phyloP scores from a whole-genome alignment of 2,113 vertebrate species.

The Ginglymostoma cirratum region DNA sequence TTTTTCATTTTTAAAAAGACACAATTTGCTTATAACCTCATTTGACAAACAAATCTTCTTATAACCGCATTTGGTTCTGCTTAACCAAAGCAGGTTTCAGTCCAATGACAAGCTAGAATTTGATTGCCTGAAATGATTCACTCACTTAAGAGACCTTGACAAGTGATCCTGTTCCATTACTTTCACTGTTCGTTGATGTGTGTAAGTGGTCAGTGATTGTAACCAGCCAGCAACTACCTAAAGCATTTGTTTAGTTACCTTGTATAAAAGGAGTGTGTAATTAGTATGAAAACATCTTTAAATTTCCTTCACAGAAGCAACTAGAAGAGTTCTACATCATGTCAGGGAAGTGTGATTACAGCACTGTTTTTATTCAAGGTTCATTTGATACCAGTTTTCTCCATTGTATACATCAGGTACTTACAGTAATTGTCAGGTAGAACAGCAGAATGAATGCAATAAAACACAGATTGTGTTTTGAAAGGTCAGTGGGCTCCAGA shows the following conservation, averaged over 20 bases:
- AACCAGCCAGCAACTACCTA: neutral
- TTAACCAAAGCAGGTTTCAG: neutral
- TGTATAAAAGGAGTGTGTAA: neutral
- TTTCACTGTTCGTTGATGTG: neutral
- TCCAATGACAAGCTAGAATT: neutral
- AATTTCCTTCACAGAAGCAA: neutral
- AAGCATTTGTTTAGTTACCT: neutral
- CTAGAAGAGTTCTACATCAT: neutral
- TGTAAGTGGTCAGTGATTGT: neutral
- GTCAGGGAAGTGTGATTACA: neutral
- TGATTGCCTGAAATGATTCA: neutral
- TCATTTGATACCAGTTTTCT: neutral
- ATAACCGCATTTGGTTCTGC: neutral
- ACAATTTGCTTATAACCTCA: neutral
- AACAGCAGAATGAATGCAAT: neutral
- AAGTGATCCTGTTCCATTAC: neutral
- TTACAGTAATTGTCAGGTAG: neutral
- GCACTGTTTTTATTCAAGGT: neutral
- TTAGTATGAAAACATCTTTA: neutral
- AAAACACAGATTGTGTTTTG: neutral
- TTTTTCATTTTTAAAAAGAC: neutral
- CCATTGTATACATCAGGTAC: neutral
- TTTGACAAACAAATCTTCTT: neutral
- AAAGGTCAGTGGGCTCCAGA: neutral
- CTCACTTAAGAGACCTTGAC: neutral